A percentile compares a stretch with the other conserved stretches of the same genome.
phyloP scores from a whole-genome alignment of 2,888 invertebrate species.

The Malthinus seriepunctatus region DNA sequence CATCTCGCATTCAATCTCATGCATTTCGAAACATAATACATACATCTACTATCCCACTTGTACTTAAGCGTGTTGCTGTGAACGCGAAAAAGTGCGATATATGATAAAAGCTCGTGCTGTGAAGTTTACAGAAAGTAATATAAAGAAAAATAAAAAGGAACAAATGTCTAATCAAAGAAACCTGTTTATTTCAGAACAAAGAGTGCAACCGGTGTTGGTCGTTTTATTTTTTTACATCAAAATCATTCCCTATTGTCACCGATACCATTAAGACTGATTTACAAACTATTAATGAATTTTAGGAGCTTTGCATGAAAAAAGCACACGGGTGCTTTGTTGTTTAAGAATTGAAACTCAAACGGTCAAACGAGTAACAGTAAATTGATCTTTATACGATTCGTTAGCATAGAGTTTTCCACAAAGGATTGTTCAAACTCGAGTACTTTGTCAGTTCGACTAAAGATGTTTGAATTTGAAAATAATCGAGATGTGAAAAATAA shows the following conservation, averaged over 20 bases:
- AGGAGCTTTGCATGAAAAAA: not conserved
- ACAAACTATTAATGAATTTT: slow-evolving; percentile 4
- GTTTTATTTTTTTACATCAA: slow-evolving; percentile 8
- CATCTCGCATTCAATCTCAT: not conserved
- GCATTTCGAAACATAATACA: slow-evolving; percentile 1
- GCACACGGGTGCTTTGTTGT: too few species aligned
- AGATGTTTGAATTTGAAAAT: too few species aligned
- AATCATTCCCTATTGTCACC: slow-evolving; percentile 9
- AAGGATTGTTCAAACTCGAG: too few species aligned
- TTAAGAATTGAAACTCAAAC: too few species aligned
- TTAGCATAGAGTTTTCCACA: too few species aligned
- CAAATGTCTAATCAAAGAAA: slow-evolving; percentile 41
- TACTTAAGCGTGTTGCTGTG: not conserved
- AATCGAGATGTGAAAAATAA: too few species aligned
- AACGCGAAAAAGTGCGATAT: slow-evolving; percentile 7
- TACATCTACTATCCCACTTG: not conserved
- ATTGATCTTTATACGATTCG: too few species aligned
- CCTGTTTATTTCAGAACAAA: slow-evolving; percentile 48
- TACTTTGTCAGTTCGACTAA: too few species aligned
- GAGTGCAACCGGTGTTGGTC: slow-evolving; percentile 22
- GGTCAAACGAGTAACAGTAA: too few species aligned
- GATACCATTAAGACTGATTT: slow-evolving; percentile 5
- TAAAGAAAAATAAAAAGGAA: slow-evolving; percentile 40
- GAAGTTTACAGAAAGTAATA: slow-evolving; percentile 28
- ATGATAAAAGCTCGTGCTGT: slow-evolving; percentile 9